A percentile compares a stretch with the other conserved stretches of the same genome.
These are phyloP conservation scores for Cheilosia scutellata DNA, from an alignment of 2,888 invertebrate species.

Conservation along the genomic window DNA sequence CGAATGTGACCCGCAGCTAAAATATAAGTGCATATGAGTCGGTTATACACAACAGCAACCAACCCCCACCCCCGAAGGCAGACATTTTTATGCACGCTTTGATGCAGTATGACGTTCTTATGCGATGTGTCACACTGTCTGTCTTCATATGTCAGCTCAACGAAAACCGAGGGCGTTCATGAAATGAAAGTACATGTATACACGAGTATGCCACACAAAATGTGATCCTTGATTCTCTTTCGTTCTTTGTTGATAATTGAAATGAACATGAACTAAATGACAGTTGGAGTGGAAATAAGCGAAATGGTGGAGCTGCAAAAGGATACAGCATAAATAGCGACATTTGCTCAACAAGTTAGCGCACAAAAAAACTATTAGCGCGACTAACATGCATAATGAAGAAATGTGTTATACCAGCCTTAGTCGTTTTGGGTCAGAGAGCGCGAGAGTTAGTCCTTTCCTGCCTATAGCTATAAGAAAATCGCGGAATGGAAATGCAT, in stretches of 20 bases:
- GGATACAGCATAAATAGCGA: slow-evolving; percentile 54
- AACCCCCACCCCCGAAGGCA: neutral
- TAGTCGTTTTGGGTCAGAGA: slow-evolving; percentile 19
- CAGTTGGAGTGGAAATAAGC: slow-evolving; percentile 60
- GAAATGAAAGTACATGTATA: slow-evolving; percentile 24
- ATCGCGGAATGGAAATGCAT: slow-evolving; percentile 59
- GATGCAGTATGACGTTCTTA: slow-evolving; percentile 54
- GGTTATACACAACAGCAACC: neutral
- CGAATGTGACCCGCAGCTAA: slow-evolving; percentile 16
- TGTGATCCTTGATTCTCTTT: slow-evolving; percentile 26
- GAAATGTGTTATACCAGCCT: slow-evolving; percentile 52
- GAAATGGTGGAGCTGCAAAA: slow-evolving; percentile 43
- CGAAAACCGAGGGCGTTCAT: slow-evolving; percentile 3
- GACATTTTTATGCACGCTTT: slow-evolving; percentile 55
- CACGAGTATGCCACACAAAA: slow-evolving; percentile 7
- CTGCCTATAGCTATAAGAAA: slow-evolving; percentile 1
- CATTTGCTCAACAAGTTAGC: slow-evolving; percentile 71
- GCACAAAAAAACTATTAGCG: slow-evolving; percentile 55
- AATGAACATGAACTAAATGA: slow-evolving; percentile 72
- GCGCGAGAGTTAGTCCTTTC: slow-evolving; percentile 19
- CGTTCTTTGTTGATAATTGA: slow-evolving; percentile 52
- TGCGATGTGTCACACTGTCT: slow-evolving; percentile 57
- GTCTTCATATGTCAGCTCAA: slow-evolving; percentile 35
- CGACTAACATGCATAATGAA: slow-evolving; percentile 44
- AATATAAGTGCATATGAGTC: neutral